Percentiles rank a stretch among this genome's conserved stretches.
Conservation (phyloP, 2,113 vertebrate species). For the Eira barbara region DNA sequence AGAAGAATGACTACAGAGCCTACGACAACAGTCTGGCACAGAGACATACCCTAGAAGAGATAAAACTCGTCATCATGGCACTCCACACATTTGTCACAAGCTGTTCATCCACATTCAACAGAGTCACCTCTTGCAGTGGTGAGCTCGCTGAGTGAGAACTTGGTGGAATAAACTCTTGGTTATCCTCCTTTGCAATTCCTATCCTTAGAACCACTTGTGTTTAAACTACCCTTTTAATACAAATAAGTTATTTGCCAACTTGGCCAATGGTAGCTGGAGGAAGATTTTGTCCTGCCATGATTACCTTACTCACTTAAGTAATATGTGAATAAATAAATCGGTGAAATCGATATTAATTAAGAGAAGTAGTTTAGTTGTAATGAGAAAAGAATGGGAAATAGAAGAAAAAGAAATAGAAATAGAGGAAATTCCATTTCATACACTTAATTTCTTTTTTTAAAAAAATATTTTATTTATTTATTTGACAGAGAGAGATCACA, state of each 20-base stretch:
- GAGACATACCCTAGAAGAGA: constrained; percentile 90
- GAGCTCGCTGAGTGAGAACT: neutral
- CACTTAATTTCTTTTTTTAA: neutral
- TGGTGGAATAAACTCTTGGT: constrained; percentile 33
- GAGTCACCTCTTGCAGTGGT: neutral
- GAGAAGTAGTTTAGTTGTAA: neutral
- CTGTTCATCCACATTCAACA: neutral
- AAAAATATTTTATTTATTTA: no score
- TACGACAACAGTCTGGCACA: constrained; percentile 93
- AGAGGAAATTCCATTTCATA: neutral
- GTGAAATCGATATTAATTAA: neutral
- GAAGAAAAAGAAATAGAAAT: neutral
- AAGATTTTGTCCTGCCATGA: constrained; percentile 38
- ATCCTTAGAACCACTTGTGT: neutral
- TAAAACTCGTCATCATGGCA: neutral
- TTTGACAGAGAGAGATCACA: no score
- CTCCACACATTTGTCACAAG: neutral
- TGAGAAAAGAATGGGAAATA: constrained; percentile 22
- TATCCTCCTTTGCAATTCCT: neutral
- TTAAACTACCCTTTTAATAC: constrained; percentile 7
- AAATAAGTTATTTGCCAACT: constrained; percentile 13
- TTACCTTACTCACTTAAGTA: constrained; percentile 27
- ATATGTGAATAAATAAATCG: constrained; percentile 7
- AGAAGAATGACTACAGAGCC: constrained; percentile 92
- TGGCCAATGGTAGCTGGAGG: neutral